These are phyloP conservation scores for Rhagium mordax DNA, from an alignment of 2,888 invertebrate species.

Conservation along the genomic window DNA sequence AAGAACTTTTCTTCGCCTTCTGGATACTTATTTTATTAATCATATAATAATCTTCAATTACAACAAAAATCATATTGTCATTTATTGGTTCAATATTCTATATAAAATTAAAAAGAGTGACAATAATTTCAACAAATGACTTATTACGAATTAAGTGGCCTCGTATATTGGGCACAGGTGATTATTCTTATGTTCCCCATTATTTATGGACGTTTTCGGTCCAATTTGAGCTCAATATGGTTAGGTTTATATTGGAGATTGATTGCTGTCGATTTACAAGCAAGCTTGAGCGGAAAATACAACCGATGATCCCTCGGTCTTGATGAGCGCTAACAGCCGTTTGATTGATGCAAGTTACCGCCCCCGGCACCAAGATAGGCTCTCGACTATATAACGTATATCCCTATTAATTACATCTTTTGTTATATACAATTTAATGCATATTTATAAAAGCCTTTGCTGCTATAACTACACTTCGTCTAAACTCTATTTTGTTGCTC, in stretches of 20 bases:
- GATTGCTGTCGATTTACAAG: conserved; percentile 63
- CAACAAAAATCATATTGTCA: too few relatives aligned
- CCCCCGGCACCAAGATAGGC: conserved; percentile 53
- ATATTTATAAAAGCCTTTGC: conserved; percentile 24
- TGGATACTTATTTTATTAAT: too few relatives aligned
- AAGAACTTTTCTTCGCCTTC: too few relatives aligned
- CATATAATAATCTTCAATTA: too few relatives aligned
- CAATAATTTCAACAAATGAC: not conserved
- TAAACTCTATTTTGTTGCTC: conserved; percentile 23
- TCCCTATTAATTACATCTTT: conserved; percentile 60
- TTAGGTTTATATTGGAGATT: conserved; percentile 56
- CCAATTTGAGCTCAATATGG: conserved; percentile 48
- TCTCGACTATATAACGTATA: conserved; percentile 55
- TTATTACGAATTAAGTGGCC: not conserved
- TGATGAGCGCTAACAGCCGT: conserved; percentile 67
- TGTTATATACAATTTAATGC: conserved; percentile 30
- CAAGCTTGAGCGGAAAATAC: conserved; percentile 47
- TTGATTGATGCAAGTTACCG: conserved; percentile 67
- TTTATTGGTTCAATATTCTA: too few relatives aligned
- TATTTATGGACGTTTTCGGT: conserved; percentile 47
- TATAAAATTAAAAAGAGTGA: too few relatives aligned
- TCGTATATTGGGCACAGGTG: conserved; percentile 33
- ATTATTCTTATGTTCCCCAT: conserved; percentile 43
- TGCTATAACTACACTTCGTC: conserved; percentile 14
- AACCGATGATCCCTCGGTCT: conserved; percentile 54